Percentiles rank a stretch among this genome's conserved stretches.
phyloP scores from a whole-genome alignment of 2,113 vertebrate genomes.

The Notarius lentiginosus region DNA sequence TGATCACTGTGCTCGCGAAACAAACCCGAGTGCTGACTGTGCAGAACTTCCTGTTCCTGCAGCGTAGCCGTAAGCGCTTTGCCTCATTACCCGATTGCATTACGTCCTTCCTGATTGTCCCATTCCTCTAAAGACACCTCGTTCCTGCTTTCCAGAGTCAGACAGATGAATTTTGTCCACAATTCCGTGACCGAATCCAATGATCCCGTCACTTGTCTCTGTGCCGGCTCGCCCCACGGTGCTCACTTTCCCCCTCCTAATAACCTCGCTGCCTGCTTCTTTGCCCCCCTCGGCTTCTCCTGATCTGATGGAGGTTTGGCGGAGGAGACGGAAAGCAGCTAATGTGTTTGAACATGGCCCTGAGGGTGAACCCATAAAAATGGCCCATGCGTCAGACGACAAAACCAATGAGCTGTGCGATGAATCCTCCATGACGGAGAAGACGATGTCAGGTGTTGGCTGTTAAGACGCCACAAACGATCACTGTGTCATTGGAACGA shows the following conservation, averaged over 20 bases:
- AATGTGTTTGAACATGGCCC: constrained; percentile 27
- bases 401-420: constrained; percentile 48
- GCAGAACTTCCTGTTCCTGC: constrained; percentile 3
- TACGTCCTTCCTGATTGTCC: constrained; percentile 23
- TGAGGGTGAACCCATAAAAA: constrained; percentile 52
- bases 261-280: constrained; percentile 1
- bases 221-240: constrained; percentile 26
- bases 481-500: background rate
- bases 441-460: background rate
- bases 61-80: background rate
- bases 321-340: background rate
- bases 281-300: background rate
- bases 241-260: background rate
- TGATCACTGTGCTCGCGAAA: background rate
- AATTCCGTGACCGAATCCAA: constrained; percentile 36
- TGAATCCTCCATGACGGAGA: constrained; percentile 34
- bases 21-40: background rate
- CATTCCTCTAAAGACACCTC: constrained; percentile 24
- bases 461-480: background rate
- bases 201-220: constrained; percentile 22
- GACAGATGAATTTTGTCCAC: constrained; percentile 29
- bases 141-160: background rate
- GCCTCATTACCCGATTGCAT: constrained; percentile 28
- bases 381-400: constrained; percentile 43
- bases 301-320: background rate